Percentiles rank a stretch among this genome's conserved stretches.
phyloP scores from a whole-genome alignment of 1,140 invertebrate species.

The Melanaphis sacchari region DNA sequence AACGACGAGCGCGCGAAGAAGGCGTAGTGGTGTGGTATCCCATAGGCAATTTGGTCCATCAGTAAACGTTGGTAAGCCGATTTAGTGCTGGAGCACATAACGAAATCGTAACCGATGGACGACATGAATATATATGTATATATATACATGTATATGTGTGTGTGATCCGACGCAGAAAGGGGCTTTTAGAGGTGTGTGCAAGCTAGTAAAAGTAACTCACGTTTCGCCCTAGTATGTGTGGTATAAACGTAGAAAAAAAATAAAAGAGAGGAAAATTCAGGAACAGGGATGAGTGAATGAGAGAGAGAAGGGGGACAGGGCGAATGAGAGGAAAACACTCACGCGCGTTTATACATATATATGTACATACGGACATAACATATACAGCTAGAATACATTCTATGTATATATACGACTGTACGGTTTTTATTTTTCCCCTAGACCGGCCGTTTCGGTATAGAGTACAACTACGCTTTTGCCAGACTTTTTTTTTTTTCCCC shows the following conservation, averaged over 20 bases:
- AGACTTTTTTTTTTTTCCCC: background rate
- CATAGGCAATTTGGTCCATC: slow-evolving; percentile 50
- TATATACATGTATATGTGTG: background rate
- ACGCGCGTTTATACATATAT: background rate
- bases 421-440: slow-evolving; percentile 29
- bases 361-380: background rate
- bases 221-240: background rate
- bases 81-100: slow-evolving; percentile 11
- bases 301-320: background rate
- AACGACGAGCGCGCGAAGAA: background rate
- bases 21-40: background rate
- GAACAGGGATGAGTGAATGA: background rate
- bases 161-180: background rate
- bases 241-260: background rate
- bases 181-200: slow-evolving; percentile 33
- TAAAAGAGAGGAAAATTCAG: background rate
- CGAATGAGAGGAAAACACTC: background rate
- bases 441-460: background rate
- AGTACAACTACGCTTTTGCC: background rate
- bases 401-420: background rate
- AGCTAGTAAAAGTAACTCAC: slow-evolving; percentile 49
- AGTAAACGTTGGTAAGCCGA: slow-evolving; percentile 53
- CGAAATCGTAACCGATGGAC: slow-evolving; percentile 27
- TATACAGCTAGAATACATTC: background rate
- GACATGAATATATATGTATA: background rate